Evolutionary conservation across 2,797 vertebrate species (phyloP).

Genomic region (Momotus momota): DNA sequence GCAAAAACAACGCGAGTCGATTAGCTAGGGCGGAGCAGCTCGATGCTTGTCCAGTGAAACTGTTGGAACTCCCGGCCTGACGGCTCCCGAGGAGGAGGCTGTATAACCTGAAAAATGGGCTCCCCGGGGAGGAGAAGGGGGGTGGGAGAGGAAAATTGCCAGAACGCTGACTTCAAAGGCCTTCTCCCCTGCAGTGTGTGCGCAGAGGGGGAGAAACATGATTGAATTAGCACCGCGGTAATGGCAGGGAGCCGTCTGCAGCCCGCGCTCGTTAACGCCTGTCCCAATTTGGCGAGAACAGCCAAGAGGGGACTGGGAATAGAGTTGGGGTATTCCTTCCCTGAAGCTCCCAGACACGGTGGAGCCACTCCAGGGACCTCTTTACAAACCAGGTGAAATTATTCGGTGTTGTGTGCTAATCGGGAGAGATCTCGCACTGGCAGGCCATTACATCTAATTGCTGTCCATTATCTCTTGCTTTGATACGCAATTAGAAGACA

Average conservation of each 20-base stretch:
- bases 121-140: background rate
- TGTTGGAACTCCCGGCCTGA: background rate
- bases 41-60: background rate
- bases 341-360: slow-evolving; percentile 40
- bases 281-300: background rate
- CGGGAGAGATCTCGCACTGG: slow-evolving; percentile 33
- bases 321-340: background rate
- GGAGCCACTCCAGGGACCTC: slow-evolving; percentile 63
- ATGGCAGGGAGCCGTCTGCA: background rate
- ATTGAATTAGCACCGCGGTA: slow-evolving; percentile 10
- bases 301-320: background rate
- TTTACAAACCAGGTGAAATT: slow-evolving; percentile 46
- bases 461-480: slow-evolving; percentile 76
- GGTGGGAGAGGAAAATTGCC: background rate
- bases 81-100: background rate
- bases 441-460: slow-evolving; percentile 76
- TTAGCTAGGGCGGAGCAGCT: background rate
- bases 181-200: background rate
- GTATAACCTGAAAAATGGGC: background rate
- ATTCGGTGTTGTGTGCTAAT: slow-evolving; percentile 59
- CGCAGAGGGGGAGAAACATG: background rate
- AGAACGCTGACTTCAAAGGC: slow-evolving; percentile 30
- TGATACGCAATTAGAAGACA: slow-evolving; percentile 77
- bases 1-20: background rate
- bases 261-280: background rate